phyloP scores from a whole-genome alignment of 2,888 invertebrate species.

The Elegia similella region DNA sequence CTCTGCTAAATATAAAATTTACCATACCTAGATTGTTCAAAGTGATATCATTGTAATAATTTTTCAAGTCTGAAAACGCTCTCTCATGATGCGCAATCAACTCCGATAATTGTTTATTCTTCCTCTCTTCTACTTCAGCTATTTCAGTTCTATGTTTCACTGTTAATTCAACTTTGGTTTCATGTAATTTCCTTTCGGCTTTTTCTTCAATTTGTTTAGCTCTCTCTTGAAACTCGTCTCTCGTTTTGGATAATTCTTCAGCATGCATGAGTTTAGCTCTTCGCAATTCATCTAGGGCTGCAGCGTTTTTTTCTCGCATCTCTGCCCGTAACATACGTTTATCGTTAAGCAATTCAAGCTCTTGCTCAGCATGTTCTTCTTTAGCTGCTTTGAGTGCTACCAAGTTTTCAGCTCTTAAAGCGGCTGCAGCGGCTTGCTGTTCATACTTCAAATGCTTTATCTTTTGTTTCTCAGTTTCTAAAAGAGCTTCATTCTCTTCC shows the following conservation, averaged over 20 bases:
- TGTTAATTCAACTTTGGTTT: conserved; percentile 86
- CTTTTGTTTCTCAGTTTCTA: conserved; percentile 95
- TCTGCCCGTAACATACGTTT: conserved; percentile 85
- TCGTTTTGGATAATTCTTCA: conserved; percentile 84
- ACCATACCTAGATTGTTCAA: conserved; percentile 90
- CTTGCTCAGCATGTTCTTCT: conserved; percentile 90
- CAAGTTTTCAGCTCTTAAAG: conserved; percentile 91
- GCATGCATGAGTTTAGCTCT: conserved; percentile 88
- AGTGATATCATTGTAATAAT: conserved; percentile 97
- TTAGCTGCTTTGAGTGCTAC: conserved; percentile 91
- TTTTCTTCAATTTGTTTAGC: conserved; percentile 78
- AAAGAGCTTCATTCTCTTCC: conserved; percentile 92
- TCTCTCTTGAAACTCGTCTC: conserved; percentile 73
- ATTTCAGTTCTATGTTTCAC: conserved; percentile 91
- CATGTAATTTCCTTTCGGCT: conserved; percentile 87
- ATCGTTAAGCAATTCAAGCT: conserved; percentile 88
- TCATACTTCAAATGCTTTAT: conserved; percentile 96
- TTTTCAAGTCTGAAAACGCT: conserved; percentile 94
- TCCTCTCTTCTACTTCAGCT: conserved; percentile 94
- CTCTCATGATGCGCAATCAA: conserved; percentile 91
- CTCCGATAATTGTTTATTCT: conserved; percentile 92
- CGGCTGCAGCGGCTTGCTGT: conserved; percentile 92
- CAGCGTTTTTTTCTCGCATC: conserved; percentile 85
- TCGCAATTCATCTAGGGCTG: conserved; percentile 87
- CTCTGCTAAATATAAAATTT: too few relatives aligned